phyloP scores from a whole-genome alignment of 2,113 vertebrate genomes.

The Chrysemys picta region DNA sequence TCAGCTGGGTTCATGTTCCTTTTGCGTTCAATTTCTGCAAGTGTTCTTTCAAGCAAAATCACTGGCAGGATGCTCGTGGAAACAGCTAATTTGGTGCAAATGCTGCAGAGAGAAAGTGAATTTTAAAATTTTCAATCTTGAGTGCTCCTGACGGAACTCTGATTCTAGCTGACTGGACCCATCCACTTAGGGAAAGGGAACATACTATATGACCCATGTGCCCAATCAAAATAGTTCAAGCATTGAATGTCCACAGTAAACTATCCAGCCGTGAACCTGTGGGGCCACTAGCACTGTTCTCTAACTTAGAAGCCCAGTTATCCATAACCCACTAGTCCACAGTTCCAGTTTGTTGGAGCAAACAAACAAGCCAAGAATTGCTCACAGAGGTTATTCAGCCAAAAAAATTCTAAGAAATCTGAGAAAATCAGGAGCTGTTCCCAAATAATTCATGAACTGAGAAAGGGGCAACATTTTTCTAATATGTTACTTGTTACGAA shows the following conservation, averaged over 20 bases:
- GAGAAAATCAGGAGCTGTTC: neutral
- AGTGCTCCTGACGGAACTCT: conserved; percentile 31
- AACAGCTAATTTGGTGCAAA: conserved; percentile 21
- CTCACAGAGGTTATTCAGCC: neutral
- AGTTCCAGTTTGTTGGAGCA: neutral
- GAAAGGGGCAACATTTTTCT: conserved; percentile 38
- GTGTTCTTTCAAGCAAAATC: neutral
- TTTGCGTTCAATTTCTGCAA: neutral
- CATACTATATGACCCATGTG: fast-evolving
- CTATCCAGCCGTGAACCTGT: neutral
- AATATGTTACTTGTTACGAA: neutral
- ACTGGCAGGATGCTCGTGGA: neutral
- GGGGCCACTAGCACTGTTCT: neutral
- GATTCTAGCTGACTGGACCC: neutral
- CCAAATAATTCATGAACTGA: neutral
- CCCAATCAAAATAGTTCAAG: neutral
- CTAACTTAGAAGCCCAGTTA: neutral
- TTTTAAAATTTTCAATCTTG: neutral
- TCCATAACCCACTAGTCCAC: neutral
- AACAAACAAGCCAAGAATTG: neutral
- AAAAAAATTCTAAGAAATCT: neutral
- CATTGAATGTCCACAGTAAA: neutral
- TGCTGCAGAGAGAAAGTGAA: neutral
- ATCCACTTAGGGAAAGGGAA: neutral
- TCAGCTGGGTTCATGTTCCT: conserved; percentile 3